A percentile compares a stretch with the other conserved stretches of the same genome.
Conservation (phyloP, 2,888 invertebrate genomes). For the Sinopyrophorus schimmeli region DNA sequence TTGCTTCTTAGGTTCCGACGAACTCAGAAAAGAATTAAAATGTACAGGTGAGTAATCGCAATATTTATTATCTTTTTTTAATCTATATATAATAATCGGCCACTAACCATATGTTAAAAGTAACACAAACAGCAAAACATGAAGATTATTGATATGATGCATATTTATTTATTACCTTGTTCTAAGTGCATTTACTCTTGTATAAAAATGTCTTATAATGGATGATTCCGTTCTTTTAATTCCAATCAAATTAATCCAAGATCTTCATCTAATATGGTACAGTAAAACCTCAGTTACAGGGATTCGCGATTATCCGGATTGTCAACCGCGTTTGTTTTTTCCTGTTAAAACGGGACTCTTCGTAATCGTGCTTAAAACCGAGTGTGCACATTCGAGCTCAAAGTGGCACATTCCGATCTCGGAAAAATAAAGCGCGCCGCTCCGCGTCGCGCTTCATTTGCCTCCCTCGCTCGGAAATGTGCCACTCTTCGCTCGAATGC, state of each 20-base stretch:
- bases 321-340: too few species aligned
- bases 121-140: conserved; percentile 9
- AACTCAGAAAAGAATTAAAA: conserved; percentile 85
- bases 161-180: conserved; percentile 15
- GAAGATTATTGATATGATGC: conserved; percentile 20
- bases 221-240: not conserved
- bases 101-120: conserved; percentile 14
- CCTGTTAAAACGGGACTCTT: too few species aligned
- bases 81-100: not conserved
- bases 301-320: too few species aligned
- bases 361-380: too few species aligned
- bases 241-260: not conserved
- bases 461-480: too few species aligned
- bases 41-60: conserved; percentile 84
- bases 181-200: not conserved
- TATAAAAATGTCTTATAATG: not conserved
- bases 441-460: too few species aligned
- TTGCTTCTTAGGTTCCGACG: conserved; percentile 91
- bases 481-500: too few species aligned
- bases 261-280: not conserved
- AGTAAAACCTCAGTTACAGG: too few species aligned
- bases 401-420: too few species aligned
- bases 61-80: not conserved
- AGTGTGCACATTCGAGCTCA: too few species aligned
- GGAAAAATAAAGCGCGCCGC: too few species aligned